These are phyloP conservation scores for Tyrannus savana DNA, from an alignment of 2,113 vertebrate genomes.

Conservation along the genomic window DNA sequence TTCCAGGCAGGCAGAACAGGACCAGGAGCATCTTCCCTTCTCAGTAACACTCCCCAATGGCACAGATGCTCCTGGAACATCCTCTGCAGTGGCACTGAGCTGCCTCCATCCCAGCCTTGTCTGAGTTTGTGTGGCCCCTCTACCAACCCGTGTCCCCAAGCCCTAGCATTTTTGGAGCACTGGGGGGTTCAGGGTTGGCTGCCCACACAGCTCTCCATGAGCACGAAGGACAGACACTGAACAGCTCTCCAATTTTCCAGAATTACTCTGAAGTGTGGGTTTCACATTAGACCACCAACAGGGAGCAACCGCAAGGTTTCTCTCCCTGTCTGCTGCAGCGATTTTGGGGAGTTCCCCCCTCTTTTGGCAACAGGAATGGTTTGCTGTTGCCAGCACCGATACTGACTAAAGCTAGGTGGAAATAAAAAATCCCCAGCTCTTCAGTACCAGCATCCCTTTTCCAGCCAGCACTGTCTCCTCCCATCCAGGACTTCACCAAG, in stretches of 20 bases:
- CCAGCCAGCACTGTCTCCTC: background rate
- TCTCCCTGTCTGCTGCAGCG: background rate
- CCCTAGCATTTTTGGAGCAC: background rate
- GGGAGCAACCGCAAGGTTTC: background rate
- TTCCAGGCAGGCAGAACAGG: background rate
- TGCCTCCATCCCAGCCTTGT: background rate
- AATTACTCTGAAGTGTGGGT: background rate
- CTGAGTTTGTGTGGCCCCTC: background rate
- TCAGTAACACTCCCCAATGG: background rate
- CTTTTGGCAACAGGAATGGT: background rate
- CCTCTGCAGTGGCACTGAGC: background rate
- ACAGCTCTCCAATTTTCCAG: background rate
- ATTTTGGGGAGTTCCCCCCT: background rate
- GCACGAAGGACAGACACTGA: background rate
- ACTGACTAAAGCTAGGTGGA: background rate
- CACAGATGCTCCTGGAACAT: background rate
- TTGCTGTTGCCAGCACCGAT: background rate
- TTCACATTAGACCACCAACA: background rate
- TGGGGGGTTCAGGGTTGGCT: background rate
- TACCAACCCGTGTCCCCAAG: background rate
- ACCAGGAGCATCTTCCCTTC: background rate
- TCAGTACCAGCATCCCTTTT: background rate
- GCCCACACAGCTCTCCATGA: rapidly evolving
- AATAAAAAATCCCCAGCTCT: background rate
- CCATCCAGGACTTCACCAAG: background rate